Percentiles rank a stretch among this genome's conserved stretches.
These are phyloP conservation scores for Lophotis ruficrista DNA, from an alignment of 2,113 vertebrate species.

Conservation along the genomic window DNA sequence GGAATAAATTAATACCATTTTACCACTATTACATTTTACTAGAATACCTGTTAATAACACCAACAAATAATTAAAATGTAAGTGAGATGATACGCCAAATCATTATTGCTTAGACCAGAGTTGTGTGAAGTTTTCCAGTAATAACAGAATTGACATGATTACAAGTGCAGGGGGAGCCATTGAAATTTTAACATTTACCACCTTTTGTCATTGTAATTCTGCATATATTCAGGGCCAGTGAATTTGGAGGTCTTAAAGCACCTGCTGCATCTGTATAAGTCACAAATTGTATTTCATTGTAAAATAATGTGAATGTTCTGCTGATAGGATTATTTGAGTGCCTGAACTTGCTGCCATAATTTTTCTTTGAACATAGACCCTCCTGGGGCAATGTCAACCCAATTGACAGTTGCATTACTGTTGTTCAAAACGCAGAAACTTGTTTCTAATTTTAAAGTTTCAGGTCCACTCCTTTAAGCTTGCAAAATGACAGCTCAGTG, in stretches of 20 bases:
- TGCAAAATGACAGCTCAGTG: not conserved
- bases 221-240: not conserved
- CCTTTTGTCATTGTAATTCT: conserved; percentile 25
- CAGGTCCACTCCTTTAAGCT: not conserved
- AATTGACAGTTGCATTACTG: not conserved
- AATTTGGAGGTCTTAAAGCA: conserved; percentile 13
- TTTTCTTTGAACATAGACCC: not conserved
- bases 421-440: not conserved
- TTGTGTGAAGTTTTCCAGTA: not conserved
- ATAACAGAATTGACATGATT: not conserved
- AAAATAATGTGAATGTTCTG: not conserved
- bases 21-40: not conserved
- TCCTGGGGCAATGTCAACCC: not conserved
- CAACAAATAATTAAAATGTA: conserved; percentile 16
- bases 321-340: not conserved
- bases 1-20: conserved; percentile 31
- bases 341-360: not conserved
- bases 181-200: conserved; percentile 20
- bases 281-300: not conserved
- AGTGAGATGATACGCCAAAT: not conserved
- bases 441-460: not conserved
- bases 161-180: not conserved
- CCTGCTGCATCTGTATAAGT: not conserved
- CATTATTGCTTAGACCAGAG: not conserved
- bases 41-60: not conserved